A percentile compares a stretch with the other conserved stretches of the same genome.
Conservation (phyloP, 2,888 invertebrate genomes). For the Eupithecia subumbrata region DNA sequence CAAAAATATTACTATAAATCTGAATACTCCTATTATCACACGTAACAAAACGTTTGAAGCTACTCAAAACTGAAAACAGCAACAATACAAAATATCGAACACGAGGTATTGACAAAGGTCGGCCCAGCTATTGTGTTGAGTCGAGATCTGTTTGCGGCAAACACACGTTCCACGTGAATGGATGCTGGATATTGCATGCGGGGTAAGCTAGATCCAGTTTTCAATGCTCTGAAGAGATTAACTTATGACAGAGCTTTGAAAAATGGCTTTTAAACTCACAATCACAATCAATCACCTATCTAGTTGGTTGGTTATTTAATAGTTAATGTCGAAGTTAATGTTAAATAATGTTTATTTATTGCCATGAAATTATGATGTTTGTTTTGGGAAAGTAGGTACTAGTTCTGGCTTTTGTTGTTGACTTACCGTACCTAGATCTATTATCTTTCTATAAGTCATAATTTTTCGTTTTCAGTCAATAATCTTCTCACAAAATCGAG, state of each 20-base stretch:
- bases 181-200: constrained; percentile 29
- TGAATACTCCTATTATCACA: neutral
- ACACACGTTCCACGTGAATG: constrained; percentile 49
- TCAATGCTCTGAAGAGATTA: neutral
- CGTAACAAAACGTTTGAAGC: neutral
- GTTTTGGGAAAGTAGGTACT: no score
- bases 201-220: constrained; percentile 25
- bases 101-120: constrained; percentile 47
- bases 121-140: constrained; percentile 51
- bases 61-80: constrained; percentile 18
- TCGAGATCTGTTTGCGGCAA: constrained; percentile 55
- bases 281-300: neutral
- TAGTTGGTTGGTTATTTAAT: no score
- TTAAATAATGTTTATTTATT: no score
- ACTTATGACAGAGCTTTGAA: neutral
- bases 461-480: no score
- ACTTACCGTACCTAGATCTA: no score
- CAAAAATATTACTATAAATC: neutral
- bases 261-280: neutral
- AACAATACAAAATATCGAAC: constrained; percentile 32
- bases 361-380: no score
- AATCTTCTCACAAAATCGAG: no score
- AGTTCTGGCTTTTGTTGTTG: no score
- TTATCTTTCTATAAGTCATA: no score
- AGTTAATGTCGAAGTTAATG: no score